A percentile compares a stretch with the other conserved stretches of the same genome.
phyloP scores from a whole-genome alignment of 2,888 invertebrate genomes.

The Neuroscelio doddi region DNA sequence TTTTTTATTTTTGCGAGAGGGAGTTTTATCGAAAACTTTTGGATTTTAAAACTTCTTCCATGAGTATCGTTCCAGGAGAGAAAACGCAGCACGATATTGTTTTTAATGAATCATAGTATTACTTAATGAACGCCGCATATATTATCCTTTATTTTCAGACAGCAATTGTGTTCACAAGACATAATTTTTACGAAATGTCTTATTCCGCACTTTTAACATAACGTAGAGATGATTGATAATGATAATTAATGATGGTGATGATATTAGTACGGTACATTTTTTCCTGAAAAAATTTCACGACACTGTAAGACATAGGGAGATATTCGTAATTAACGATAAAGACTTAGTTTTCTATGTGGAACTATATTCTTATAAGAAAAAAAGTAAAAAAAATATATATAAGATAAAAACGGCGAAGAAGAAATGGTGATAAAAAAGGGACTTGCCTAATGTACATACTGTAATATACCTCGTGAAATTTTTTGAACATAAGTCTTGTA shows the following conservation, averaged over 20 bases:
- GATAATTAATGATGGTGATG: too few species aligned
- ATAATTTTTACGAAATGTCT: conserved; percentile 32
- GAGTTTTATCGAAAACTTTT: too few species aligned
- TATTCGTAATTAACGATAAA: conserved; percentile 62
- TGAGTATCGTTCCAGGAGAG: too few species aligned
- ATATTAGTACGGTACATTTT: conserved; percentile 55
- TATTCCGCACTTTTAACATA: conserved; percentile 11
- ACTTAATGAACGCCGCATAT: too few species aligned
- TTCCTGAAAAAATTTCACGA: conserved; percentile 53
- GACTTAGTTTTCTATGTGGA: conserved; percentile 70
- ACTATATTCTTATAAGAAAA: conserved; percentile 68
- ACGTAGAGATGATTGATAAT: conserved; percentile 13
- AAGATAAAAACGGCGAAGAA: conserved; percentile 29
- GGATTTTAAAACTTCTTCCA: too few species aligned
- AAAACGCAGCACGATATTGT: too few species aligned
- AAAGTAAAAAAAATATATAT: conserved; percentile 21
- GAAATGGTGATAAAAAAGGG: conserved; percentile 45
- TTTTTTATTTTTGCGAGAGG: conserved; percentile 4
- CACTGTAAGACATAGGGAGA: conserved; percentile 54
- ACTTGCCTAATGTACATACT: conserved; percentile 69
- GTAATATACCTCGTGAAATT: conserved; percentile 65
- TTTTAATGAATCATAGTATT: too few species aligned
- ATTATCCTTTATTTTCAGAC: conserved; percentile 10
- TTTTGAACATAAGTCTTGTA: conserved; percentile 64
- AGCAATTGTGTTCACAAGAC: conserved; percentile 56